phyloP scores from a whole-genome alignment of 2,888 invertebrate genomes.

The Hoplodrina blanda region DNA sequence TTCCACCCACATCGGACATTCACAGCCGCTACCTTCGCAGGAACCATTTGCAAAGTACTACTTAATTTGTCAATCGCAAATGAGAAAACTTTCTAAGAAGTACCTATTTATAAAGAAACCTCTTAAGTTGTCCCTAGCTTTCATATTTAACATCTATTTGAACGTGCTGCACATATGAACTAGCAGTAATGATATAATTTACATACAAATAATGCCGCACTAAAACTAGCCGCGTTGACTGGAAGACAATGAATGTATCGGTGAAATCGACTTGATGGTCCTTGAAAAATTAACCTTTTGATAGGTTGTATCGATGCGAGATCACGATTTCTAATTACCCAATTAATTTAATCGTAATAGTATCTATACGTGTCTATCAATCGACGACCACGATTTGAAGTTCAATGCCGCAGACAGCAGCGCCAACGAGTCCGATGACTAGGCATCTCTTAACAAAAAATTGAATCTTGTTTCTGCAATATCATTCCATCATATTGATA shows the following conservation, averaged over 20 bases:
- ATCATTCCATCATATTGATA: constrained; percentile 72
- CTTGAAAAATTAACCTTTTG: constrained; percentile 23
- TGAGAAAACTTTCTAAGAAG: constrained; percentile 41
- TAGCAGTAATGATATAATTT: constrained; percentile 31
- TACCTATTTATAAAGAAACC: constrained; percentile 11
- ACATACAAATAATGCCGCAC: constrained; percentile 34
- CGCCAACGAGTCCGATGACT: constrained; percentile 77
- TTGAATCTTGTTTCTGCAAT: constrained; percentile 70
- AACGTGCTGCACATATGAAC: constrained; percentile 41
- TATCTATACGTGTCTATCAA: constrained; percentile 64
- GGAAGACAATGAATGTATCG: constrained; percentile 16
- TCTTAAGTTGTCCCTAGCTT: constrained; percentile 34
- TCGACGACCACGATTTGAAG: constrained; percentile 66
- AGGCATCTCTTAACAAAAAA: constrained; percentile 65
- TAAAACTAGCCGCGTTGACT: constrained; percentile 18
- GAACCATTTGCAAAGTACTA: constrained; percentile 56
- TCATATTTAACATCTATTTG: constrained; percentile 40
- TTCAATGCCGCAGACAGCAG: constrained; percentile 77
- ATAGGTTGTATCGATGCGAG: constrained; percentile 18
- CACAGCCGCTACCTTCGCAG: constrained; percentile 53
- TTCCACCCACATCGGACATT: constrained; percentile 68
- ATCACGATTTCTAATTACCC: constrained; percentile 59
- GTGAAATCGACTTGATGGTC: constrained; percentile 37
- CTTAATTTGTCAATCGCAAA: constrained; percentile 47
- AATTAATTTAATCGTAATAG: constrained; percentile 53